Conservation (phyloP, 2,888 invertebrate genomes). For the Acronicta leporina region DNA sequence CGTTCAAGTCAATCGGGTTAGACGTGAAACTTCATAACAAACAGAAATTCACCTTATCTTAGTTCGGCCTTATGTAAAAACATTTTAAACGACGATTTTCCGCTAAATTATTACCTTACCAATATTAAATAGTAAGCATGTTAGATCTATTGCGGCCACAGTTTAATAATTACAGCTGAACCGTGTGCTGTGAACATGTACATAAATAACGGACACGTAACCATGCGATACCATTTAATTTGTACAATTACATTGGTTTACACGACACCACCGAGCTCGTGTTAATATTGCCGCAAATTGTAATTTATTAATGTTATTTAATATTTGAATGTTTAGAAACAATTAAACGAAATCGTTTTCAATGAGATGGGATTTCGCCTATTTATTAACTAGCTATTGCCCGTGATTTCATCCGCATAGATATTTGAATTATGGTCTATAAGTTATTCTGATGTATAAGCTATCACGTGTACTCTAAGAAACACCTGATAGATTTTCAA, state of each 20-base stretch:
- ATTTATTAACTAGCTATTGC: no score
- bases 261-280: conserved; percentile 28
- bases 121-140: conserved; percentile 26
- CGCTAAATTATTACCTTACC: no score
- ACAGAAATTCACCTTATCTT: no score
- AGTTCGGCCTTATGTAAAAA: no score
- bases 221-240: conserved; percentile 49
- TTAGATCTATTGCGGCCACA: conserved; percentile 36
- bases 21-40: no score
- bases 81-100: no score
- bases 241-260: conserved; percentile 48
- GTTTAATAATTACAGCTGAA: conserved; percentile 27
- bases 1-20: no score
- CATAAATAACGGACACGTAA: conserved; percentile 49
- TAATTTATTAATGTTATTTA: conserved; percentile 35
- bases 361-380: conserved; percentile 2
- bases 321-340: conserved; percentile 32
- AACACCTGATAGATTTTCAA: no score
- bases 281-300: conserved; percentile 40
- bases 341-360: conserved; percentile 13
- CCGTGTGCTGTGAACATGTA: conserved; percentile 39
- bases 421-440: no score
- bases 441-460: no score
- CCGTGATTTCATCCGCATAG: no score
- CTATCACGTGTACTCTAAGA: no score